Evolutionary conservation across 1,140 invertebrate genomes (phyloP), one percentile per base, ranked within the genome.

Genomic region (Neuroterus valhalla): DNA sequence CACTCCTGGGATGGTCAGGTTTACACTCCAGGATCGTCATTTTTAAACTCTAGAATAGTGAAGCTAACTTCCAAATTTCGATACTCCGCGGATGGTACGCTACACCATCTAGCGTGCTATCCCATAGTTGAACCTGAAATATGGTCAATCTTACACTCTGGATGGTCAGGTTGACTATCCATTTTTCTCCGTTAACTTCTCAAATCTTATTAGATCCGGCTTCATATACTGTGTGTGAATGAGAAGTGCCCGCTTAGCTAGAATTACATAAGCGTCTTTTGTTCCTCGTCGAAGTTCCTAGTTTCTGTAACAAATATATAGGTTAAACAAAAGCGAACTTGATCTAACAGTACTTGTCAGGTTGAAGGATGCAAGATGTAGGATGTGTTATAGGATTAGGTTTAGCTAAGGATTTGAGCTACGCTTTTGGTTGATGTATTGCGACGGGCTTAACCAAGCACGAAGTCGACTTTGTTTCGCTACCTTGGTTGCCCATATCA

Each of bases 311-410:
- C 31, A 38, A 38, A 38, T 38, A 38, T 38, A 38, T 38, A 38
- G 31, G 5, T 38, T 8, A 1, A 38, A 38, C 31, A 38, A 38
- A 38, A 45, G 68, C 44, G 68, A 78, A 71, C 74, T 73, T 71
- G 23, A 71, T 15, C 68, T 21, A 55, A 52, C 67, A 66, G 55
- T 1, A 70, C 48, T 69, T 72, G 70, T 72, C 67, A 68, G 38
- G 66, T 71, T 71, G 4, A 5, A 10, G 21, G 31, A 62, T 62
- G 23, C 23, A n/a, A 23, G 12, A 31, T 38, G 66, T 62, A 69
- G 72, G 69, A 66, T 62, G 55, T 69, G 66, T 79, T 79, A 78
- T 78, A 46, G 72, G 77, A 71, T 78, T 78, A 73, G 67, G 70
- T 71, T 50, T 72, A 70, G 73, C 73, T 71, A 75, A 72, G 73